Base-by-base conservation (phyloP, 2,113 vertebrate species). In the Oryzias melastigma region DNA sequence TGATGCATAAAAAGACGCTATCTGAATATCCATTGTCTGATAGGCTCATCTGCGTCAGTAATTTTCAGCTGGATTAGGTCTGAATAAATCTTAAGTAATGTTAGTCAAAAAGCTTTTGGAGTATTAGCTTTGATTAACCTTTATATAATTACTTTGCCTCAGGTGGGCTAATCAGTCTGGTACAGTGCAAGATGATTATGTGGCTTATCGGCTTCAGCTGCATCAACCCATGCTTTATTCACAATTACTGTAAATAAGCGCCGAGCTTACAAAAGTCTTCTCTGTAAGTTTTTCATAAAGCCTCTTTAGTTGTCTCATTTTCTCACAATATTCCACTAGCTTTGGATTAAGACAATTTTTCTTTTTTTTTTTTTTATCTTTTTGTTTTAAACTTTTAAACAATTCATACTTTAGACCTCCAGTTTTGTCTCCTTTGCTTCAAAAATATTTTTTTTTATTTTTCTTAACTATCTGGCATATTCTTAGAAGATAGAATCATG, bases 211-310 rank as follows among this genome's bases (percentile, higher is more conserved):
- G 68, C 71, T 75, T 75, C 65, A 56, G 68, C 56, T 60, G 42
- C 51, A 70, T 78, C 71, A 80, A 59, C 65, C 64, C 57, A 80
- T 51, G 62, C 73, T 71, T 54, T 65, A 78, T 58, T 73, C 66
- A 60, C 73, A 81, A 75, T 77, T 69, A 71, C 77, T 74, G 54
- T 80, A 81, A 81, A 81, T 64, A 75, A 52, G 69, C 47, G 65
- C 76, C 69, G 60, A 55, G 68, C 65, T 82, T 69, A 47, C 49
- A 43, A 56, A 71, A 82, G 42, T 52, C 65, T 75, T 62, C 17
- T 44, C 29, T 46, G 43, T 40, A 60, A 66, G 29, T 42, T 67
- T 65, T 54, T 52, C 25, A 62, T 47, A 66, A 51, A 60, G 29
- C 27, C 42, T 68, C 45, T 14, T 45, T n/a, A 61, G 25, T 60